A percentile compares a stretch with the other conserved stretches of the same genome.
phyloP scores from a whole-genome alignment of 2,888 invertebrate species.

The Teleiodes luculella region DNA sequence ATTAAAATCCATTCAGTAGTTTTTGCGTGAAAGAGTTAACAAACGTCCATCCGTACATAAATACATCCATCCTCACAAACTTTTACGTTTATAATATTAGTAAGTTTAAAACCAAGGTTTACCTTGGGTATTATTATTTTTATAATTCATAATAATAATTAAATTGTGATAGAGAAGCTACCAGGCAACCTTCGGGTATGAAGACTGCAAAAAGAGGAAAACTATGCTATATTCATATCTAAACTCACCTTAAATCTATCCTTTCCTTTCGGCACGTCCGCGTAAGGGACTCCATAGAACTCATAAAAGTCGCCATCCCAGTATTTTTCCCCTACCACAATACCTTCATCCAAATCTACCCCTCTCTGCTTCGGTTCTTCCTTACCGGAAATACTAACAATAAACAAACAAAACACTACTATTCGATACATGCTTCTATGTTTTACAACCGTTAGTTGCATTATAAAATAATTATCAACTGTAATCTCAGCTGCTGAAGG shows the following conservation, averaged over 20 bases:
- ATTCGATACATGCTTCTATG: constrained; percentile 40
- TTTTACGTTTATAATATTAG: too few species aligned
- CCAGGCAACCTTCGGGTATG: too few species aligned
- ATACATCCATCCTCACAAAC: too few species aligned
- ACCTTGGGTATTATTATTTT: too few species aligned
- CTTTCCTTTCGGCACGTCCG: constrained; percentile 52
- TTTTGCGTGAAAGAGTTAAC: too few species aligned
- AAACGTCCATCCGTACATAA: too few species aligned
- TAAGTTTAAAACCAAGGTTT: too few species aligned
- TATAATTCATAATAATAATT: too few species aligned
- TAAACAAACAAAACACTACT: constrained; percentile 34
- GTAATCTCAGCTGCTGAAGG: background rate
- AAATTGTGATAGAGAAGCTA: too few species aligned
- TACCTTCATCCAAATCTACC: constrained; percentile 51
- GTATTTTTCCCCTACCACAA: constrained; percentile 52
- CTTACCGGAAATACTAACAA: constrained; percentile 27
- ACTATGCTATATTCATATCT: too few species aligned
- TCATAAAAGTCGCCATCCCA: constrained; percentile 68
- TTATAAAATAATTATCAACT: background rate
- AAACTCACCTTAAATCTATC: constrained; percentile 61
- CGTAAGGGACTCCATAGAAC: constrained; percentile 64
- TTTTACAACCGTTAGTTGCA: constrained; percentile 19
- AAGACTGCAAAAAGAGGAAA: too few species aligned
- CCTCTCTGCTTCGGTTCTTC: constrained; percentile 34
- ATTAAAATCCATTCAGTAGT: too few species aligned